Evolutionary conservation across 2,888 invertebrate genomes (phyloP).

Genomic region (Ceraclea dissimilis): DNA sequence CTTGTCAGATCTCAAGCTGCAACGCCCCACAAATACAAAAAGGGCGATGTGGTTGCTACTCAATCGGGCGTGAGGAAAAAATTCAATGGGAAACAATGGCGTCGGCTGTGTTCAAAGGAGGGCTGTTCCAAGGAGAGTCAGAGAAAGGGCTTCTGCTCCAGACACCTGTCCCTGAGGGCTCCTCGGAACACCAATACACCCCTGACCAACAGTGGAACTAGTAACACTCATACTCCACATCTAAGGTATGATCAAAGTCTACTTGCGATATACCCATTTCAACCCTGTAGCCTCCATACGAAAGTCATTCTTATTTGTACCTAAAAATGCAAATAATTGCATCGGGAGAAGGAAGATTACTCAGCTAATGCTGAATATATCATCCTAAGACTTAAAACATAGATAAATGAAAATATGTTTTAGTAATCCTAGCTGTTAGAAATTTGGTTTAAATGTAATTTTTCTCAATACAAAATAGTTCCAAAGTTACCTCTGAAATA

Average conservation of each 20-base stretch:
- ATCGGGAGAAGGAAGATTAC: no score
- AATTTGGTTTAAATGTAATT: no score
- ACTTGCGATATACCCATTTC: no score
- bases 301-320: no score
- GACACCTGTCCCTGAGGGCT: conserved; percentile 89
- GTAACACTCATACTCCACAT: conserved; percentile 41
- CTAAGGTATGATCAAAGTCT: conserved; percentile 38
- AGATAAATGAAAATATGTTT: no score
- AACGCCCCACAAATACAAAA: conserved; percentile 92
- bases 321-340: no score
- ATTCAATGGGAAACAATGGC: conserved; percentile 99
- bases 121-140: conserved; percentile 97
- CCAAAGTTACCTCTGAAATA: no score
- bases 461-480: no score
- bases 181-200: conserved; percentile 44
- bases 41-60: conserved; percentile 92
- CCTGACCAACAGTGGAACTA: conserved; percentile 30
- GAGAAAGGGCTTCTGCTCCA: conserved; percentile 90
- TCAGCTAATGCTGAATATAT: no score
- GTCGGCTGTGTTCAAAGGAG: conserved; percentile 91
- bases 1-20: conserved; percentile 83
- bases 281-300: no score
- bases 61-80: conserved; percentile 96
- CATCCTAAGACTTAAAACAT: no score
- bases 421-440: no score